Evolutionary conservation across 1,140 invertebrate genomes (phyloP).

Genomic region (Pseudomyrmex sp.): DNA sequence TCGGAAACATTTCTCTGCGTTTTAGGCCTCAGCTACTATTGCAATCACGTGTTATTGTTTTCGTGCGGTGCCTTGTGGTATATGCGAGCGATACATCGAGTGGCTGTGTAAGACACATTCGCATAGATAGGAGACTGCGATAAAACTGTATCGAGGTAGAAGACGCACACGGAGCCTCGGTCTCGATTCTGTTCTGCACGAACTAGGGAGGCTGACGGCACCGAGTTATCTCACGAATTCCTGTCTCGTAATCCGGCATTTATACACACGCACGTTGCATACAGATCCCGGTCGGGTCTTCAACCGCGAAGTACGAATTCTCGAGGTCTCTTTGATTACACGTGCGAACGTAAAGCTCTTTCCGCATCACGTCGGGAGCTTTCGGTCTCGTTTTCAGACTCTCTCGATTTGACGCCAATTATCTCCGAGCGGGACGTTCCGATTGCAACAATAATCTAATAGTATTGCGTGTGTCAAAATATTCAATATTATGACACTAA

Average conservation of each 20-base stretch:
- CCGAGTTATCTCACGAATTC: constrained; percentile 73
- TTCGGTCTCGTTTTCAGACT: constrained; percentile 13
- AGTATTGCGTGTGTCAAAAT: too few relatives aligned
- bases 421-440: not conserved
- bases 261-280: constrained; percentile 33
- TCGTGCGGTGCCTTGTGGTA: not conserved
- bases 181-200: constrained; percentile 34
- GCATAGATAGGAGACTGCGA: constrained; percentile 25
- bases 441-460: too few relatives aligned
- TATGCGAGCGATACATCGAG: constrained; percentile 24
- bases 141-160: constrained; percentile 50
- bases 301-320: constrained; percentile 53
- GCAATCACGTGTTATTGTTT: constrained; percentile 28
- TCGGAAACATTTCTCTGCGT: constrained; percentile 14
- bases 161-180: constrained; percentile 12
- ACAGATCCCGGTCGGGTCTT: constrained; percentile 48
- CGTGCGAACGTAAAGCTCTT: constrained; percentile 43
- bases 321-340: constrained; percentile 66
- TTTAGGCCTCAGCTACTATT: constrained; percentile 19
- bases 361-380: constrained; percentile 20
- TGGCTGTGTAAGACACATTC: not conserved
- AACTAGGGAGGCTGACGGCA: constrained; percentile 39
- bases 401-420: constrained; percentile 23
- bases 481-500: too few relatives aligned
- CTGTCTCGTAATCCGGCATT: constrained; percentile 61